Base-by-base conservation (phyloP, 2,113 vertebrate genomes). In the Esox niger region DNA sequence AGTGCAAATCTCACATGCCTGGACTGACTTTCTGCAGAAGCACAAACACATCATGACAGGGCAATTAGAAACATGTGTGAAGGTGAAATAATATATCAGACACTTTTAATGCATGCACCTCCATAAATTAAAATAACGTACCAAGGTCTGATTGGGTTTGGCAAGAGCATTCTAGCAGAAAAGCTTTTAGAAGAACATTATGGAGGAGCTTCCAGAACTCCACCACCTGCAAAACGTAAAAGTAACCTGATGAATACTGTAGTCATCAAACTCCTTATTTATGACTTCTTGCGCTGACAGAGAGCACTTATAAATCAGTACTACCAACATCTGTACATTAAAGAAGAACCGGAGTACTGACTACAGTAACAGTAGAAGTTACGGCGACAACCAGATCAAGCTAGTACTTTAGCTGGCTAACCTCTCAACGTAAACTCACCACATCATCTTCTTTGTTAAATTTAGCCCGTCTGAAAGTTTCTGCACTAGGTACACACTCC, bases 391-490 rank as follows among this genome's bases (percentile, higher is more conserved):
- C 32, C 32, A 33, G 32, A 33, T 21, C 23, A 1, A 32, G 1
- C 26, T 67, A 17, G n/a, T n/a, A n/a, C n/a, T n/a, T n/a, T n/a
- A n/a, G n/a, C n/a, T n/a, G n/a, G 52, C 32, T 31, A 59, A 6
- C 13, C 21, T n/a, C 13, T 9, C n/a, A n/a, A n/a, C n/a, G n/a
- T n/a, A 17, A 52, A 74, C 88, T 13, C 64, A 91, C 88, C 83
- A 84, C 88, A 11, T 88, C 79, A 27, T 10, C 3, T 58, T 73
- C 73, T 17, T 76, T 86, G 11, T 83, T 84, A 58, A 91, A 91
- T 43, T 92, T 92, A 0, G 90, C 89, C 38, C 88, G 87, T 29
- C 91, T 87, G 67, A 92, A 92, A 1, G 77, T 74, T 46, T 92
- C 90, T 25, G 91, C 87, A 0, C 82, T 11, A 0, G 90, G 91